These are phyloP conservation scores for Elegia similella DNA, from an alignment of 2,888 invertebrate genomes.

Conservation along the genomic window DNA sequence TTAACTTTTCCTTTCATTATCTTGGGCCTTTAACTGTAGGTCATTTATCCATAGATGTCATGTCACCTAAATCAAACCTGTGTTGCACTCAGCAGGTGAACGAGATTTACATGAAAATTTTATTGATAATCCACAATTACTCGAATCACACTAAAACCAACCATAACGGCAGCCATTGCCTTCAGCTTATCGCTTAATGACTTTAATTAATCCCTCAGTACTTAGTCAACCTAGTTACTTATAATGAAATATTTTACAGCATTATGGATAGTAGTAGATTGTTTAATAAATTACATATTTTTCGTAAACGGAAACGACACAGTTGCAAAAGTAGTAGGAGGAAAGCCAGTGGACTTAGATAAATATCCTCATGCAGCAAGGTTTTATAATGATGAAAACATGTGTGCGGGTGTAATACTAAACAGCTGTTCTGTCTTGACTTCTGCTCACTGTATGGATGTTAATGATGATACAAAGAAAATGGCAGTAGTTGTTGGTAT, in stretches of 20 bases:
- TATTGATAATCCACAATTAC: background rate
- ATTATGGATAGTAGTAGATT: background rate
- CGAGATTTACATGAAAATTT: too few relatives aligned
- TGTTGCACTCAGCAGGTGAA: too few relatives aligned
- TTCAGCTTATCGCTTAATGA: background rate
- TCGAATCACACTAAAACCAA: background rate
- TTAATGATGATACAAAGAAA: conserved; percentile 38
- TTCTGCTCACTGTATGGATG: conserved; percentile 60
- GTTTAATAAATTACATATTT: background rate
- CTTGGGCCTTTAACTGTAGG: too few relatives aligned
- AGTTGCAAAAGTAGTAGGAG: conserved; percentile 50
- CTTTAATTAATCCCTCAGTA: background rate
- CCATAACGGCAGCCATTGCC: background rate
- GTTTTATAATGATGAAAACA: conserved; percentile 49
- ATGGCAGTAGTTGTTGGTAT: conserved; percentile 56
- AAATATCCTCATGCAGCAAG: conserved; percentile 49
- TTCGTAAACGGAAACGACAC: background rate
- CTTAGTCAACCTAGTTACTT: background rate
- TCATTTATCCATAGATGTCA: too few relatives aligned
- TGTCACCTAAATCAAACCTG: too few relatives aligned
- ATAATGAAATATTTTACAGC: background rate
- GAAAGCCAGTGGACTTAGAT: conserved; percentile 38
- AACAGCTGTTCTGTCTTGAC: conserved; percentile 56
- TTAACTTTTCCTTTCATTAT: too few relatives aligned
- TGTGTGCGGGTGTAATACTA: conserved; percentile 58